Evolutionary conservation across 2,888 invertebrate genomes (phyloP), one percentile per base, ranked within the genome.

Genomic region (Lomographa bimaculata): DNA sequence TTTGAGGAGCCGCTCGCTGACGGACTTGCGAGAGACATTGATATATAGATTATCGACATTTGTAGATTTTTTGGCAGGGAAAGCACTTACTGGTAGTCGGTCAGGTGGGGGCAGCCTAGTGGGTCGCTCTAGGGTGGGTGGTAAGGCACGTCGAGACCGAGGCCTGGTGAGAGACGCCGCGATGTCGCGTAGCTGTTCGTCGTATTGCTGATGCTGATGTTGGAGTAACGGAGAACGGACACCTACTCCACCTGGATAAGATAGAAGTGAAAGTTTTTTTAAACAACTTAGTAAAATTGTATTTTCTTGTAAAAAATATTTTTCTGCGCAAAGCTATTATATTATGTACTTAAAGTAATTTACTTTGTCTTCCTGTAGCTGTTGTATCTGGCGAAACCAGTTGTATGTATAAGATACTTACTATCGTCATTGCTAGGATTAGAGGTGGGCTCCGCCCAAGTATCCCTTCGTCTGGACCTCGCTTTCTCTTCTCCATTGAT

Each of bases 141-240:
- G 86, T 16, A 89, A 67, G 1, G 87, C 84, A 7, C 87, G 86
- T 47, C 92, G 85, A 1, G 91, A 84, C 53, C 92, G 79, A 9
- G 95, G 94, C 62, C 94, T 90, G 5, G 96, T 96, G 55, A 96
- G 90, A 7, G 95, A 95, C 30, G 94, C 95, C 1, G 96, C 95
- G 58, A 96, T 95, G 71, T 96, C 95, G 51, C 95, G 92, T 50
- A 96, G 89, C 66, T 95, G 93, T 63, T 95, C 95, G 67, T 92
- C 92, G 60, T 90, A 90, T 43, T 84, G 86, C 55, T 80, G 84
- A 51, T 82, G 81, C 44, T 84, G 84, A 5, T 81, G 91, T 66
- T 78, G 91, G 51, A 87, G 73, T 2, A 87, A 64, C 4, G 87
- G 83, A 1, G 89, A 86, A 0, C 85, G 69, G 3, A 80, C 79